Conservation (phyloP, 2,888 invertebrate species). For the Eristalis pertinax region DNA sequence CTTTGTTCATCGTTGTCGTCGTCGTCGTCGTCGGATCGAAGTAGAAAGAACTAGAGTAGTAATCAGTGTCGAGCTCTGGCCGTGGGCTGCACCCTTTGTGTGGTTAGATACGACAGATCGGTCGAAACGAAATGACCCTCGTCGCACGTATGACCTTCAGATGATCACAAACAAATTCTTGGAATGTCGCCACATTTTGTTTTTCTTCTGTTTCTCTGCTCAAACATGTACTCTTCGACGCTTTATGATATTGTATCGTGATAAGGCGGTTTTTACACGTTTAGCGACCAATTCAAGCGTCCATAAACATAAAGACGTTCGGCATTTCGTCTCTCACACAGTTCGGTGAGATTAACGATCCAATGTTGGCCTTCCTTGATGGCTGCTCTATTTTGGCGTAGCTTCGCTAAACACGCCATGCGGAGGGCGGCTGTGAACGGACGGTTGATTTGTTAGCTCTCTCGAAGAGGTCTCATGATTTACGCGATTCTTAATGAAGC, state of each 20-base stretch:
- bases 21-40: too few relatives aligned
- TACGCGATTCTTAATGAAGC: too few relatives aligned
- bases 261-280: not conserved
- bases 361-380: constrained; percentile 1
- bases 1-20: not conserved
- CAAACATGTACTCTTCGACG: not conserved
- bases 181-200: not conserved
- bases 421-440: too few relatives aligned
- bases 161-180: not conserved
- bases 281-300: not conserved
- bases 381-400: not conserved
- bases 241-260: not conserved
- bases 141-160: not conserved
- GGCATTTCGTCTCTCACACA: not conserved
- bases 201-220: not conserved
- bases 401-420: not conserved
- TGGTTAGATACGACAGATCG: too few relatives aligned
- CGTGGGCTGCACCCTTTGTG: too few relatives aligned
- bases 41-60: too few relatives aligned
- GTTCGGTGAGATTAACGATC: not conserved
- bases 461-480: too few relatives aligned
- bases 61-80: too few relatives aligned
- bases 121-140: too few relatives aligned
- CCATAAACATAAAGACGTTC: constrained; percentile 5
- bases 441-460: too few relatives aligned